A percentile compares a stretch with the other conserved stretches of the same genome.
Conservation (phyloP, 1,140 invertebrate species). For the Solenopsis fugax region DNA sequence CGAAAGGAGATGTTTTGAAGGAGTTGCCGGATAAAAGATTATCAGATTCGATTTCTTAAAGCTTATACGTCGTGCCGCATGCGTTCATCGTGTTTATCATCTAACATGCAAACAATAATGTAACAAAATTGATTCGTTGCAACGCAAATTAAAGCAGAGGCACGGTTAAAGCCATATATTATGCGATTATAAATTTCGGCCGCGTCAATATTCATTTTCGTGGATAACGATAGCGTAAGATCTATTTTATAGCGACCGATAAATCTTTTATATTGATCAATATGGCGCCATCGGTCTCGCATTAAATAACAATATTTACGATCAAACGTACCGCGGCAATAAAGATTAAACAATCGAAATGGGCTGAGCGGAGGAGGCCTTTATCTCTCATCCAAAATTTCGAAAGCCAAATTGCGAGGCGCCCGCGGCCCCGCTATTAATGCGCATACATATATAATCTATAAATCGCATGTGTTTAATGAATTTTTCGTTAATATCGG, state of each 20-base stretch:
- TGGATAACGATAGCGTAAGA: conserved; percentile 67
- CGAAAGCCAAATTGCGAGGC: conserved; percentile 60
- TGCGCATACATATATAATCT: conserved; percentile 70
- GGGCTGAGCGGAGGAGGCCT: conserved; percentile 66
- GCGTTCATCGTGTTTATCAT: not conserved
- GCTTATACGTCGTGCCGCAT: too few relatives aligned
- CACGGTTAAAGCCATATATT: conserved; percentile 53
- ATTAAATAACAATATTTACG: conserved; percentile 77
- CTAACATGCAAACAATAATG: not conserved
- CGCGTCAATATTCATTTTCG: conserved; percentile 68
- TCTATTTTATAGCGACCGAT: conserved; percentile 73
- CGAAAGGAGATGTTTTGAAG: not conserved
- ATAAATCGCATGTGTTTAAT: conserved; percentile 77
- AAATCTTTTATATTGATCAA: conserved; percentile 72
- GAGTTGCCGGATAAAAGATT: not conserved
- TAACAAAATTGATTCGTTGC: conserved; percentile 16
- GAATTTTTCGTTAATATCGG: conserved; percentile 79
- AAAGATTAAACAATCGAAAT: conserved; percentile 77
- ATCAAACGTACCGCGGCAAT: conserved; percentile 70
- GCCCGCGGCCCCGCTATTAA: conserved; percentile 55
- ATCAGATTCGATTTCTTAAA: not conserved
- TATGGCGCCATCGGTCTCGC: conserved; percentile 65
- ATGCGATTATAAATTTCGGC: conserved; percentile 55
- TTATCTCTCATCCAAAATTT: conserved; percentile 70
- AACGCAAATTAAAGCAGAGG: conserved; percentile 24